Conservation (phyloP, 1,140 invertebrate species). For the Listronotus bonariensis region DNA sequence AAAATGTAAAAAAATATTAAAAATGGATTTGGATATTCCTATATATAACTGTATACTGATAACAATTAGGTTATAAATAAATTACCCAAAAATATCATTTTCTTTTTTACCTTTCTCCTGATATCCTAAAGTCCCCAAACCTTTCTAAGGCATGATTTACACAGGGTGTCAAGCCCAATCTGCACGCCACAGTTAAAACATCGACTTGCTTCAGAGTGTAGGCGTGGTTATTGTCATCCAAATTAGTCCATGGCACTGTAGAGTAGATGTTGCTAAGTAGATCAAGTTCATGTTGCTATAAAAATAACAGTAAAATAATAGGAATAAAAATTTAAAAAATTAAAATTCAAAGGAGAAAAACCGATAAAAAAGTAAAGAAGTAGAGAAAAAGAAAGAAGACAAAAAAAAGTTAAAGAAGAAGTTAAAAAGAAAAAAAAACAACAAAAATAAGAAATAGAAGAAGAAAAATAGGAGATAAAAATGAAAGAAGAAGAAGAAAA, state of each 20-base stretch:
- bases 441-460: too few relatives aligned
- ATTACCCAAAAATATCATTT: conserved; percentile 16
- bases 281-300: conserved; percentile 28
- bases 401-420: too few relatives aligned
- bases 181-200: conserved; percentile 60
- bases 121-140: conserved; percentile 44
- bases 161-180: conserved; percentile 58
- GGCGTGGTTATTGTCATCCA: conserved; percentile 44
- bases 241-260: conserved; percentile 33
- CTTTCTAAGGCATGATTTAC: conserved; percentile 47
- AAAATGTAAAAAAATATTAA: background rate
- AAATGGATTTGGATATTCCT: background rate
- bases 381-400: too few relatives aligned
- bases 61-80: background rate
- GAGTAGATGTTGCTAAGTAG: conserved; percentile 29
- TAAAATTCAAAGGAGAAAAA: too few relatives aligned
- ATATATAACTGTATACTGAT: background rate
- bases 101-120: conserved; percentile 27
- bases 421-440: too few relatives aligned
- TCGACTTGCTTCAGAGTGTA: conserved; percentile 55
- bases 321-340: too few relatives aligned
- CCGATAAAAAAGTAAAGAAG: too few relatives aligned
- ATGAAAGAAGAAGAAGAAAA: too few relatives aligned
- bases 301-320: too few relatives aligned
- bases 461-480: too few relatives aligned